These are phyloP conservation scores for Xanthia icteritia DNA, from an alignment of 2,888 invertebrate species.

Conservation along the genomic window DNA sequence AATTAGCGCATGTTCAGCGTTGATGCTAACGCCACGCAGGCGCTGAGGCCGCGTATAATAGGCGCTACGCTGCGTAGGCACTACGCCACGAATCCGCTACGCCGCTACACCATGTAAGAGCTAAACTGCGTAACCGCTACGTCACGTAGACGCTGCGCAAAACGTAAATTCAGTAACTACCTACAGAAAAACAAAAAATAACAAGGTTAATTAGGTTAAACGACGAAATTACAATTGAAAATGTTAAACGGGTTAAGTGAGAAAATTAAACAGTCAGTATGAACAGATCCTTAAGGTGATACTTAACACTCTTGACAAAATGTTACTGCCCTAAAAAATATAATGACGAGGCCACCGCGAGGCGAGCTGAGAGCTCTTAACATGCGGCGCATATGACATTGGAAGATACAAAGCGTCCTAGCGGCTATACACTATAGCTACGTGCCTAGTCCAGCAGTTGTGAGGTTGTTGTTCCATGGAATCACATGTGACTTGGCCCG, in stretches of 20 bases:
- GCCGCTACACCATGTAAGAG: neutral
- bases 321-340: conserved; percentile 58
- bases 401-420: conserved; percentile 31
- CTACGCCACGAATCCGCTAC: neutral
- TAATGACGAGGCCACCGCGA: conserved; percentile 53
- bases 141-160: neutral
- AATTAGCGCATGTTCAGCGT: neutral
- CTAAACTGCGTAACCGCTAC: neutral
- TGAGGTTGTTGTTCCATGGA: conserved; percentile 5
- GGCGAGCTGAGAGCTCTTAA: conserved; percentile 37
- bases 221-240: conserved; percentile 13
- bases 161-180: neutral
- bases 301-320: conserved; percentile 51
- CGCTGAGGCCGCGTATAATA: neutral
- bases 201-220: conserved; percentile 22
- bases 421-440: neutral
- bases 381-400: conserved; percentile 40
- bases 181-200: conserved; percentile 6
- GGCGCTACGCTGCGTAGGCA: neutral
- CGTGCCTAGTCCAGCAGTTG: conserved; percentile 9
- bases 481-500: conserved; percentile 9
- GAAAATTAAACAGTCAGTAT: conserved; percentile 38
- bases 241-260: conserved; percentile 29
- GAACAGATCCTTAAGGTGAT: conserved; percentile 29
- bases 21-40: neutral